A percentile compares a stretch with the other conserved stretches of the same genome.
Conservation (phyloP, 2,888 invertebrate species). For the Gastrophysa polygoni region DNA sequence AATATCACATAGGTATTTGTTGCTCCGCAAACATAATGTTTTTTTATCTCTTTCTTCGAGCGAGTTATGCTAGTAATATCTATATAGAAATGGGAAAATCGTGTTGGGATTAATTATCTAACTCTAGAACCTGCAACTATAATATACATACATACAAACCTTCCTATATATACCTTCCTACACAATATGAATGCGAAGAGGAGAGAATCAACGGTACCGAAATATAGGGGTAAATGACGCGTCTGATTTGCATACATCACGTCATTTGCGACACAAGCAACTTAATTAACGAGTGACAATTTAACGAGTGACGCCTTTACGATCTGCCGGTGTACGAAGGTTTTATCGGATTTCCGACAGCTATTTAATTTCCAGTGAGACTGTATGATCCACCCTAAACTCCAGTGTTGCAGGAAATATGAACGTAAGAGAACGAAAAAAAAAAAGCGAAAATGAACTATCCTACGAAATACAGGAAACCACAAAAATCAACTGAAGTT, state of each 20-base stretch:
- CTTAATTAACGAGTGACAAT: constrained; percentile 38
- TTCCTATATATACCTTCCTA: background rate
- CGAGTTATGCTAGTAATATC: too few relatives aligned
- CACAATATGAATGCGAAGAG: background rate
- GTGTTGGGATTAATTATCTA: background rate
- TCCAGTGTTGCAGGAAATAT: background rate
- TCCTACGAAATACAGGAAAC: too few relatives aligned
- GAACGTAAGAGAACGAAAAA: too few relatives aligned
- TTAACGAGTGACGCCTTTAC: constrained; percentile 36
- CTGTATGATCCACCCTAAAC: background rate
- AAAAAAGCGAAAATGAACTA: too few relatives aligned
- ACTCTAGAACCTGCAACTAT: background rate
- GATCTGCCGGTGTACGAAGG: constrained; percentile 23
- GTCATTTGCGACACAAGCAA: constrained; percentile 38
- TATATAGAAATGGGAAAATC: background rate
- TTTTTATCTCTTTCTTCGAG: too few relatives aligned
- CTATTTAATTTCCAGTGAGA: constrained; percentile 26
- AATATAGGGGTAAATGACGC: constrained; percentile 27
- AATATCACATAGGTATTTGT: too few relatives aligned
- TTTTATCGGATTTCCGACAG: constrained; percentile 30
- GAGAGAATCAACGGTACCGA: background rate
- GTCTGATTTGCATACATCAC: constrained; percentile 40
- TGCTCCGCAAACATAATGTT: too few relatives aligned
- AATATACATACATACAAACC: constrained; percentile 35
- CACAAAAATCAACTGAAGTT: too few relatives aligned